Evolutionary conservation across 2,113 vertebrate species (phyloP), one percentile per base, ranked within the genome.

Genomic region (Entomyzon cyanotis): DNA sequence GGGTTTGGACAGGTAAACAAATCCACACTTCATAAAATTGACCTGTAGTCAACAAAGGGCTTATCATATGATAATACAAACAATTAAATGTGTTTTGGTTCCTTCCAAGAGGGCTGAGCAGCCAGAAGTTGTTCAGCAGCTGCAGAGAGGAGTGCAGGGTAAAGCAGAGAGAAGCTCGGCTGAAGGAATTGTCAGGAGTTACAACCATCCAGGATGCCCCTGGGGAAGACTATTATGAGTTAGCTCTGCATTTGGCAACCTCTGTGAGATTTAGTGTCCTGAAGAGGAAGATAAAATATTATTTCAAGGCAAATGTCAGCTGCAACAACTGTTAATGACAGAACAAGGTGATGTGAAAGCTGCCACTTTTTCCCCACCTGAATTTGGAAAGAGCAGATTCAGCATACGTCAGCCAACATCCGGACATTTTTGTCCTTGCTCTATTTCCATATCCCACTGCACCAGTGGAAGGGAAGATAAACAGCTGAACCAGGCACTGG

Each of bases 361-460:
- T 80, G 15, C 27, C 2, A 2, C 12, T 73, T 83, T 78, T 78
- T 85, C 49, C 68, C 33, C 58, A 18, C 59, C 28, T 53, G 68
- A 41, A 46, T 90, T 77, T 86, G 46, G 31, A 77, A 53, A 80
- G 15, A 79, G 46, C 12, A 53, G 53, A 35, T 76, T 83, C 71
- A 92, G 53, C 7, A 42, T 44, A 49, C n/a, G 53, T 28, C 44
- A 86, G 4, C 41, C n/a, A 86, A 6, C 0, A 1, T 25, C 41
- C 1, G 0, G 67, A 44, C 0, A 0, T 52, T 56, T 41, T 50
- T 74, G 31, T 41, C 24, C 55, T 58, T 86, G 31, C n/a, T 86
- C 37, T 53, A 55, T 15, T 63, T 80, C 71, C 59, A 44, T 28
- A 3, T 12, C 11, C 62, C 24, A 2, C 27, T 85, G 39, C 0